phyloP scores from a whole-genome alignment of 2,113 vertebrate genomes.

The Podarcis raffonei region DNA sequence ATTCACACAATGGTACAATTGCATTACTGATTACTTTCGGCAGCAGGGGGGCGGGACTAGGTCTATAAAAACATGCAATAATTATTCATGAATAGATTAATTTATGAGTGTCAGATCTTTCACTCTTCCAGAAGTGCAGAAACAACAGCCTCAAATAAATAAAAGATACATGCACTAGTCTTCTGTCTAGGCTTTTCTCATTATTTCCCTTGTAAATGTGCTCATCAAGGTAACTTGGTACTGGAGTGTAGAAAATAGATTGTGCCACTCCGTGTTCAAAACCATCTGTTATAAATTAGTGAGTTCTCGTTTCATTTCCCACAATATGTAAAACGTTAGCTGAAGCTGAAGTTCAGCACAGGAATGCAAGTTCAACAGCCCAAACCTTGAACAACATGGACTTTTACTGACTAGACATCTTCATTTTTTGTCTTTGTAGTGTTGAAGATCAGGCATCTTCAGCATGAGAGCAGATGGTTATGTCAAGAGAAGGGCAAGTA shows the following conservation, averaged over 20 bases:
- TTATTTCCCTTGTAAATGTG: background rate
- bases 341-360: background rate
- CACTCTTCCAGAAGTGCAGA: background rate
- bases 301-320: background rate
- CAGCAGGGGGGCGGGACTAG: too few species aligned
- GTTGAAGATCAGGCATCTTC: slow-evolving; percentile 39
- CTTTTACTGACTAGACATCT: background rate
- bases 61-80: too few species aligned
- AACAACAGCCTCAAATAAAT: background rate
- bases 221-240: background rate
- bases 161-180: background rate
- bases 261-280: background rate
- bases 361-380: background rate
- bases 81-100: background rate
- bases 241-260: background rate
- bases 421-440: slow-evolving; percentile 30
- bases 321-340: background rate
- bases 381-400: background rate
- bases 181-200: background rate
- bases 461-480: slow-evolving; percentile 69
- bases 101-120: background rate
- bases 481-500: slow-evolving; percentile 56
- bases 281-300: background rate
- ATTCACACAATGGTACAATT: background rate
- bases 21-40: background rate